A percentile compares a stretch with the other conserved stretches of the same genome.
Evolutionary conservation across 2,888 invertebrate species (phyloP).

Genomic region (Gibbula magus): DNA sequence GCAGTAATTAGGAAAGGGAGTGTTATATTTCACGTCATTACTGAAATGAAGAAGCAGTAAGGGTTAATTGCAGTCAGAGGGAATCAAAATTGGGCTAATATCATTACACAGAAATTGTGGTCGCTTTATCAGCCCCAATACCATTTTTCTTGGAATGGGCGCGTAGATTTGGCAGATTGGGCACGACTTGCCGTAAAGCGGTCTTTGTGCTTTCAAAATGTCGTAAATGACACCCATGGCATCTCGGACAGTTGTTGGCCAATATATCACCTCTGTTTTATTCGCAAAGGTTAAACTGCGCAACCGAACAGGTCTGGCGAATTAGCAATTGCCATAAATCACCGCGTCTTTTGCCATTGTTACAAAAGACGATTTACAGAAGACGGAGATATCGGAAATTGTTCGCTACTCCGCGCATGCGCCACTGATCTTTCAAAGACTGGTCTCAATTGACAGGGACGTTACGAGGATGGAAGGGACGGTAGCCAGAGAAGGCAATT

Average conservation of each 20-base stretch:
- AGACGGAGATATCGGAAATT: slow-evolving; percentile 18
- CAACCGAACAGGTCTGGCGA: slow-evolving; percentile 22
- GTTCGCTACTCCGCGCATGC: slow-evolving; percentile 13
- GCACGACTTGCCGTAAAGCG: slow-evolving; percentile 20
- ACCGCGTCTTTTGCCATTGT: slow-evolving; percentile 17
- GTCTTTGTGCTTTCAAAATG: slow-evolving; percentile 21
- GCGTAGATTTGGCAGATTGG: slow-evolving; percentile 18
- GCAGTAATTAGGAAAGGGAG: not conserved
- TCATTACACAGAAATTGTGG: slow-evolving; percentile 24
- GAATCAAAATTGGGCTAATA: slow-evolving; percentile 20
- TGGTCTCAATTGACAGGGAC: not conserved
- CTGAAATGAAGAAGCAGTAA: not conserved
- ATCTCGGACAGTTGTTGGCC: slow-evolving; percentile 16
- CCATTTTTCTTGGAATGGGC: slow-evolving; percentile 4
- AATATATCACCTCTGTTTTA: slow-evolving; percentile 19
- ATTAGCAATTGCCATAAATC: slow-evolving; percentile 15
- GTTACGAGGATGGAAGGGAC: not conserved
- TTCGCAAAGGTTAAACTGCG: slow-evolving; percentile 14
- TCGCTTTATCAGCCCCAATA: not conserved
- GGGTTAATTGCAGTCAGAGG: slow-evolving; percentile 17
- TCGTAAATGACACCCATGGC: slow-evolving; percentile 21
- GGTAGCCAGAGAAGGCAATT: slow-evolving; percentile 6
- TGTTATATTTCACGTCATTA: slow-evolving; percentile 20
- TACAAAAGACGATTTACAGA: slow-evolving; percentile 25
- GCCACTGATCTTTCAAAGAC: slow-evolving; percentile 2